Evolutionary conservation across 2,797 vertebrate species (phyloP), one percentile per base, ranked within the genome.

Genomic region (Gadopsis marmoratus): DNA sequence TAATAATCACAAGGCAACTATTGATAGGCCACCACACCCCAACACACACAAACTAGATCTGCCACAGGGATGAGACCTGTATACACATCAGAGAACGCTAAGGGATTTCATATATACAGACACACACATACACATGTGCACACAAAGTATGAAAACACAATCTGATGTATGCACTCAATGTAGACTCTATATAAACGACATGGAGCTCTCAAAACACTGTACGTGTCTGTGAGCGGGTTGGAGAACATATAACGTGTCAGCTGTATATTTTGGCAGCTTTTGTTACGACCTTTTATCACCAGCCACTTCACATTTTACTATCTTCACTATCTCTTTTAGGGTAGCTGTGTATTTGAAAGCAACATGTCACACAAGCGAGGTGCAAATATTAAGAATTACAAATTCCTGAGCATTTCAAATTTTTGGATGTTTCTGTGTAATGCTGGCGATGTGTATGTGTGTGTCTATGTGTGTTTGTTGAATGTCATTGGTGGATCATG

Each of bases 1-100:
- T 95, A 95, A 96, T 94, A 95, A 95, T 95, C 93, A 93, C 92
- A 93, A 90, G 92, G 88, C 92, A 93, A 93, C 89, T 94, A 95
- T 95, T 92, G 94, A 95, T 92, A 92, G 90, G 83, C 73, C 45
- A 68, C 79, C 78, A 73, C 77, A 81, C 75, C 65, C 81, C 48
- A 62, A 77, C 60, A 72, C 66, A 47, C 61, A 68, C 73, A 64
- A 50, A 67, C 39, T 41, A 51, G 6, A 78, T 59, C 50, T 76
- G 64, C 23, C 19, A 51, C 48, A 48, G 37, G 50, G 29, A 65
- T 59, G 50, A 45, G 17, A 68, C 6, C 54, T 50, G 35, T 23
- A 48, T 45, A 26, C 39, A 74, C n/a, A 55, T 59, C 48, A 62
- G 45, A 14, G 14, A 6, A 6, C 13, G 39, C 39, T 13, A 13